Base-by-base conservation (phyloP, 2,888 invertebrate genomes). In the Stenichneumon culpator region DNA sequence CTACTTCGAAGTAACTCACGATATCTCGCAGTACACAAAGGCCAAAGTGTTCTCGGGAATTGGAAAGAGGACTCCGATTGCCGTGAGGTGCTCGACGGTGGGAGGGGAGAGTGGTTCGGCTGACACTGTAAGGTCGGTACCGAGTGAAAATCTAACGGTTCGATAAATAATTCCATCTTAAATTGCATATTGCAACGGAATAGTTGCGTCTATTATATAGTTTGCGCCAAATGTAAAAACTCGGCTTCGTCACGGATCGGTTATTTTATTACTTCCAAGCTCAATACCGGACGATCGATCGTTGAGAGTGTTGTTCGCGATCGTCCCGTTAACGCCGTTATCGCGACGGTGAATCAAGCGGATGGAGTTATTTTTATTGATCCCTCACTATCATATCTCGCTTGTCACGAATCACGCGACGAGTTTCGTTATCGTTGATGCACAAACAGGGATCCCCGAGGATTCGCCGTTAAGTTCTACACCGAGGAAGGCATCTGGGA, bases 401-500 rank as follows among this genome's bases (percentile, higher is more conserved):
- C 32, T 60, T 19, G 19, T 72, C 57, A 22, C 32, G 36, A 36
- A 36, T 32, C 7, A 32, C 63, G 1, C 16, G 28, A 63, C 63
- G 44, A 16, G 5, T 47, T 1, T 63, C 32, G 2, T 57, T 57
- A 57, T 57, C 57, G 25, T 57, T 57, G 4, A 39, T 44, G 22
- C 60, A 60, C 89, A 57, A 57, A 7, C 88, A 96, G 99, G 84
- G 99, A 99, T 94, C 98, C 98, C 1, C 96, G 98, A 90, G 99
- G 99, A 50, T 99, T 99, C 93, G 98, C 99, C 9, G 95, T 99
- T 0, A 99, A 99, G 93, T 98, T 99, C 93, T 99, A 99, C 94
- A 97, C 98, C 1, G 98, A 98, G 88, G 98, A 98, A 91, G 98
- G 98, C 69, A 97, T 97, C 90, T 98, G 98, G 98, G 99, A 99